Evolutionary conservation across 2,797 vertebrate genomes (phyloP).

Genomic region (Arvicola amphibius): DNA sequence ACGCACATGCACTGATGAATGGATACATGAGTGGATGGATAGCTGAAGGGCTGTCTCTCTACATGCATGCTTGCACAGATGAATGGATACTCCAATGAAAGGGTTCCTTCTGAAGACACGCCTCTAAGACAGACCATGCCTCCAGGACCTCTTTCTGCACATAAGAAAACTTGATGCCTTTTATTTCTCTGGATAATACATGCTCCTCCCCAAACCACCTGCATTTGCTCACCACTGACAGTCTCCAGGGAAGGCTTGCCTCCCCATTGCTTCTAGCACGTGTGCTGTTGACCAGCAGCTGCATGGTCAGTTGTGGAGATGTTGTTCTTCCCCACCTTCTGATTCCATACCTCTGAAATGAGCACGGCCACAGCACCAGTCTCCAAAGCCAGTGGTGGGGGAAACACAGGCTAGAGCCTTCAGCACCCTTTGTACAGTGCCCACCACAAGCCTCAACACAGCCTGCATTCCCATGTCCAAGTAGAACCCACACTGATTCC

Average conservation of each 20-base stretch:
- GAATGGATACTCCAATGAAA: neutral
- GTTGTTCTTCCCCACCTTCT: neutral
- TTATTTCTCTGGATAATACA: neutral
- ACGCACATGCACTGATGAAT: neutral
- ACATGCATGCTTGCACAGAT: neutral
- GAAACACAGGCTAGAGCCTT: too few relatives aligned
- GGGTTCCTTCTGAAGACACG: neutral
- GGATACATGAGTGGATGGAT: neutral
- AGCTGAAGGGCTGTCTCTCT: neutral
- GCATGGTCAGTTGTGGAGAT: neutral
- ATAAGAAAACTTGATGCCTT: neutral
- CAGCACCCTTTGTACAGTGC: too few relatives aligned
- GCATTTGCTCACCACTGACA: neutral
- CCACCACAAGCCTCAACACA: neutral
- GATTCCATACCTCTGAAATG: neutral
- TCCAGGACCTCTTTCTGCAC: neutral
- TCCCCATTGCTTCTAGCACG: neutral
- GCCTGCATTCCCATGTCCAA: neutral
- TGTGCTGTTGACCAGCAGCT: neutral
- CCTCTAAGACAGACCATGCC: neutral
- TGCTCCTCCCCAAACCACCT: neutral
- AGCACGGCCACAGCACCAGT: accelerated
- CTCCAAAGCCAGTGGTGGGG: neutral
- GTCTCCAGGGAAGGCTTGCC: neutral
- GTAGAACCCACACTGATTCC: neutral